phyloP scores from a whole-genome alignment of 1,140 invertebrate genomes.

The Dreissena rostriformis region DNA sequence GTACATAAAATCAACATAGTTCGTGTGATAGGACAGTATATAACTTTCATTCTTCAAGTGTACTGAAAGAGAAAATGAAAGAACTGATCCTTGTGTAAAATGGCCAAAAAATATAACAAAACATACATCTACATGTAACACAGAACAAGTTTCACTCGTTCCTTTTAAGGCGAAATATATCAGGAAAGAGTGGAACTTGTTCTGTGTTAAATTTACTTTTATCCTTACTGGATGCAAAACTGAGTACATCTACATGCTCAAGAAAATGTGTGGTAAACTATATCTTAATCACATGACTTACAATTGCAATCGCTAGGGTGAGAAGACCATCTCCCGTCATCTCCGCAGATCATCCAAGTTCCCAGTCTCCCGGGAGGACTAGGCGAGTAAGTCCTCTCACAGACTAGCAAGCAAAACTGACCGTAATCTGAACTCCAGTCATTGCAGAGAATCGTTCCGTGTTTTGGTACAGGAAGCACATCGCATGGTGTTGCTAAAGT shows the following conservation, averaged over 20 bases:
- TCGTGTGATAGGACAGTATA: not conserved
- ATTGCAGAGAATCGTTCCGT: constrained; percentile 16
- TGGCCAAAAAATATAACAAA: too few relatives aligned
- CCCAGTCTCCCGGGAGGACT: not conserved
- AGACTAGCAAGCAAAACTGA: not conserved
- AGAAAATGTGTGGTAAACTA: not conserved
- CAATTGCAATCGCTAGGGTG: not conserved
- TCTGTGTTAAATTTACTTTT: too few relatives aligned
- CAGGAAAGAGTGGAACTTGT: too few relatives aligned
- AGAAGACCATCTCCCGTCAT: not conserved
- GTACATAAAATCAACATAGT: not conserved
- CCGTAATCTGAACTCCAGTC: not conserved
- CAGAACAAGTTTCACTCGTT: too few relatives aligned
- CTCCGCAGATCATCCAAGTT: constrained; percentile 14
- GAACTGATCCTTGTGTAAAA: too few relatives aligned
- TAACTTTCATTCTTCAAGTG: not conserved
- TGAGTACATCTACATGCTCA: too few relatives aligned
- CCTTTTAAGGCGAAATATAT: too few relatives aligned
- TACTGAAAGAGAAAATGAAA: not conserved
- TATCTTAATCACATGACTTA: not conserved
- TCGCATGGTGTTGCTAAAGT: constrained; percentile 23
- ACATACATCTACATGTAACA: not conserved
- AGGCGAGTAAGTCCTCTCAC: not conserved
- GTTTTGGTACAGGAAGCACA: not conserved
- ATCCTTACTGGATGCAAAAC: too few relatives aligned